phyloP scores from a whole-genome alignment of 1,140 invertebrate genomes.

The Sarcophaga bullata region DNA sequence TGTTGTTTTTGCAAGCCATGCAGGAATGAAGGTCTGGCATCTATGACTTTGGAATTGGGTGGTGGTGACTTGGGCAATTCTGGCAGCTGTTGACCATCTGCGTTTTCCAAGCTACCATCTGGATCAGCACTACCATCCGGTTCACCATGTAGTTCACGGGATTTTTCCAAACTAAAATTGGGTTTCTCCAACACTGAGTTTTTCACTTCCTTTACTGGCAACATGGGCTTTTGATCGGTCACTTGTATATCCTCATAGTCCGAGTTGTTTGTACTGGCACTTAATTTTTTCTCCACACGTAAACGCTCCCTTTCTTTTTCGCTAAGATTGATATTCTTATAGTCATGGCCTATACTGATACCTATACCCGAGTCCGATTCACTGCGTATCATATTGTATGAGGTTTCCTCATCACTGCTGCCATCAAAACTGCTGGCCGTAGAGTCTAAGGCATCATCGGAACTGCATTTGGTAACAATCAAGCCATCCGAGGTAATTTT shows the following conservation, averaged over 20 bases:
- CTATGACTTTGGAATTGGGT: constrained; percentile 67
- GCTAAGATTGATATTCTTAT: constrained; percentile 52
- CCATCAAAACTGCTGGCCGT: constrained; percentile 65
- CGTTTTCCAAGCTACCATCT: constrained; percentile 69
- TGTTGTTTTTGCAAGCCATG: constrained; percentile 69
- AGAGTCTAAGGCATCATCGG: constrained; percentile 63
- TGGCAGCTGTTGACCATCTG: constrained; percentile 64
- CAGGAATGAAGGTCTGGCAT: constrained; percentile 77
- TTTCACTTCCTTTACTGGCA: constrained; percentile 27
- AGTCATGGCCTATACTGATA: constrained; percentile 62
- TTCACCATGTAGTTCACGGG: constrained; percentile 80
- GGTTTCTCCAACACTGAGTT: constrained; percentile 27
- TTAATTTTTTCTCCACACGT: constrained; percentile 57
- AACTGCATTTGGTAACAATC: constrained; percentile 64
- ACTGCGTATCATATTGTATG: constrained; percentile 65
- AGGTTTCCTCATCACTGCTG: constrained; percentile 63
- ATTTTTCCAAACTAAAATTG: constrained; percentile 66
- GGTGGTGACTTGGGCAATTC: constrained; percentile 75
- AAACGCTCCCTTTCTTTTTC: constrained; percentile 48
- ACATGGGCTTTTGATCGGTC: constrained; percentile 50
- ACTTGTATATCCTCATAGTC: constrained; percentile 65
- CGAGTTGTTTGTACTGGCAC: constrained; percentile 63
- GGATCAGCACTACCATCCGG: constrained; percentile 84
- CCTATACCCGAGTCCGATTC: constrained; percentile 65
- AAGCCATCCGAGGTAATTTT: constrained; percentile 65